phyloP scores from a whole-genome alignment of 2,888 invertebrate species.

The Geotrupes spiniger region DNA sequence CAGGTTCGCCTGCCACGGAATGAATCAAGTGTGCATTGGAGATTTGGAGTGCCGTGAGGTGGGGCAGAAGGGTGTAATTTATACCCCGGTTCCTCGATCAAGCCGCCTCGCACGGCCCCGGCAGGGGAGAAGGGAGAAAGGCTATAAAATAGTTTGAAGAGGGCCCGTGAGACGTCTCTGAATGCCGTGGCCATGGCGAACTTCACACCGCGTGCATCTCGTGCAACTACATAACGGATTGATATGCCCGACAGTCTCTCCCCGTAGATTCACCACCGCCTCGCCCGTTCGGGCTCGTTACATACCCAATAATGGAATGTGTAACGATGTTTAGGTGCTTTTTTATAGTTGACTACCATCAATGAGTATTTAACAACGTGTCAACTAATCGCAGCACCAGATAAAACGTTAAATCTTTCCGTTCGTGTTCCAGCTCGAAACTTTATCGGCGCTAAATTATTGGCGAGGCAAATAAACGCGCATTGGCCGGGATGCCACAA shows the following conservation, averaged over 20 bases:
- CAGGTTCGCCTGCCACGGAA: slow-evolving; percentile 39
- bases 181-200: slow-evolving; percentile 38
- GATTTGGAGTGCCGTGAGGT: slow-evolving; percentile 25
- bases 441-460: neutral
- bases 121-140: slow-evolving; percentile 29
- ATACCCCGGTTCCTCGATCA: slow-evolving; percentile 47
- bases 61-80: slow-evolving; percentile 39
- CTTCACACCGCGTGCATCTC: slow-evolving; percentile 38
- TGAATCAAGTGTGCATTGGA: slow-evolving; percentile 40
- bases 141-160: slow-evolving; percentile 50
- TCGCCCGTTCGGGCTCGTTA: too few relatives aligned
- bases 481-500: slow-evolving; percentile 12
- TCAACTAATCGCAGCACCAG: too few relatives aligned
- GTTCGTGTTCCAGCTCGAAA: too few relatives aligned
- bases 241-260: slow-evolving; percentile 26
- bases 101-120: slow-evolving; percentile 38
- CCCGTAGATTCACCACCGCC: too few relatives aligned
- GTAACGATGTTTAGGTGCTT: neutral
- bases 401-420: too few relatives aligned
- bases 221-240: slow-evolving; percentile 32
- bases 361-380: neutral
- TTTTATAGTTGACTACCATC: neutral
- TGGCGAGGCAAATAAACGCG: slow-evolving; percentile 8
- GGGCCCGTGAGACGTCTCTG: slow-evolving; percentile 48
- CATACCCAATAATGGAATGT: neutral